phyloP scores from a whole-genome alignment of 1,140 invertebrate genomes.

The Halyomorpha halys region DNA sequence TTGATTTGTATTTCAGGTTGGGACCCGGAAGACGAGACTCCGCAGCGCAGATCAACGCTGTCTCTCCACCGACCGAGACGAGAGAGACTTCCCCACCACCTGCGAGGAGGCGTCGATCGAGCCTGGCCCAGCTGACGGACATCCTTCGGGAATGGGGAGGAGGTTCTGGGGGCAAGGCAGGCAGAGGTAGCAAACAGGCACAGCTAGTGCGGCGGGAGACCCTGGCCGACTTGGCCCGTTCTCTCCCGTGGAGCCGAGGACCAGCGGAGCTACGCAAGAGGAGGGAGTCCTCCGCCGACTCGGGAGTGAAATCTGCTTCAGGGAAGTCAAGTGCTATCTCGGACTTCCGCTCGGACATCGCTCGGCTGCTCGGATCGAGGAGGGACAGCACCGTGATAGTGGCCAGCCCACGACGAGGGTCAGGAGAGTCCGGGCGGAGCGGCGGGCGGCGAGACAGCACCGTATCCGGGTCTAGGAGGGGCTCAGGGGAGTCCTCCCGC shows the following conservation, averaged over 20 bases:
- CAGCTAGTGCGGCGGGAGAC: conserved; percentile 70
- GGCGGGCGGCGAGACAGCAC: conserved; percentile 31
- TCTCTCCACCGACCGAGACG: conserved; percentile 62
- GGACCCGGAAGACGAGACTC: conserved; percentile 66
- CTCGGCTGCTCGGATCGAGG: conserved; percentile 51
- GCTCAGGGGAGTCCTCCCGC: conserved; percentile 50
- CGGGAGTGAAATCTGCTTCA: conserved; percentile 65
- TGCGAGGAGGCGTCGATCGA: conserved; percentile 58
- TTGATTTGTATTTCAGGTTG: conserved; percentile 24
- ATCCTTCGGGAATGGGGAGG: conserved; percentile 76
- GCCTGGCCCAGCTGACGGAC: conserved; percentile 75
- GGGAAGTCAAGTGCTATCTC: conserved; percentile 49
- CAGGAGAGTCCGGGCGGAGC: conserved; percentile 36
- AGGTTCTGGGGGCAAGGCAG: conserved; percentile 37
- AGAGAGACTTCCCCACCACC: conserved; percentile 51
- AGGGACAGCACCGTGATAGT: conserved; percentile 43
- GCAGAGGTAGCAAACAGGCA: conserved; percentile 41
- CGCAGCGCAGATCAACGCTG: conserved; percentile 73
- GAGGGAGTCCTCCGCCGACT: conserved; percentile 70
- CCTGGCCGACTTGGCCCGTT: conserved; percentile 65
- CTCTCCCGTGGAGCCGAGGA: conserved; percentile 53
- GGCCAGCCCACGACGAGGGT: conserved; percentile 34
- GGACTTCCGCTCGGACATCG: conserved; percentile 59
- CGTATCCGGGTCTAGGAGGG: conserved; percentile 39
- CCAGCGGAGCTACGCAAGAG: conserved; percentile 47